These are phyloP conservation scores for Tipula confusa DNA, from an alignment of 2,888 invertebrate genomes.

Conservation along the genomic window DNA sequence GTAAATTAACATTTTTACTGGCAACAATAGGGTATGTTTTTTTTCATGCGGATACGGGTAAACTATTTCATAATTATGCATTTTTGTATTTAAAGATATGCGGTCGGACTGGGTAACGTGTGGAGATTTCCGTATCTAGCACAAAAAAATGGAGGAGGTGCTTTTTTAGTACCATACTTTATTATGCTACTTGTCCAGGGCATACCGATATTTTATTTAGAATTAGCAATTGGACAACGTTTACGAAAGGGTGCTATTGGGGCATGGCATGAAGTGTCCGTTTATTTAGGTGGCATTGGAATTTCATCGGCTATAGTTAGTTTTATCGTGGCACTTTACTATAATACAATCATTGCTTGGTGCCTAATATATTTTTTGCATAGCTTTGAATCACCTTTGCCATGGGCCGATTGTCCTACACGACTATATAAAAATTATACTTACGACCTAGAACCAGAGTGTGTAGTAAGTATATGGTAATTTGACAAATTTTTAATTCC, in stretches of 20 bases:
- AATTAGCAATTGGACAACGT: conserved; percentile 90
- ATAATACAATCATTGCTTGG: conserved; percentile 98
- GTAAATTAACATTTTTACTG: conserved; percentile 83
- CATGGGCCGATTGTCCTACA: conserved; percentile 89
- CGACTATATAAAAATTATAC: conserved; percentile 74
- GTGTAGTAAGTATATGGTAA: conserved; percentile 59
- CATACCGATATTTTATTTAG: conserved; percentile 93
- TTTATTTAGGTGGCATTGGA: conserved; percentile 83
- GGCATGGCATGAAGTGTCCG: conserved; percentile 91
- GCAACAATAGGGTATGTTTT: conserved; percentile 72
- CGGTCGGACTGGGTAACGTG: conserved; percentile 90
- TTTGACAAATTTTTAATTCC: not conserved
- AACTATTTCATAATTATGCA: not conserved
- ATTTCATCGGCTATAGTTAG: conserved; percentile 94
- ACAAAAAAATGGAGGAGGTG: conserved; percentile 92
- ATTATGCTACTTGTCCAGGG: conserved; percentile 93
- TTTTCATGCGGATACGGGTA: not conserved
- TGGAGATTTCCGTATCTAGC: conserved; percentile 95
- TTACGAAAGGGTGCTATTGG: conserved; percentile 91
- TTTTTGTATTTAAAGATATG: conserved; percentile 55
- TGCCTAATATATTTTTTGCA: conserved; percentile 91
- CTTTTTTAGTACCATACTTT: conserved; percentile 95
- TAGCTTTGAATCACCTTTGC: conserved; percentile 86
- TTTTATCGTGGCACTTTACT: conserved; percentile 93
- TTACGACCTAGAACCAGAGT: conserved; percentile 74